Percentiles rank a stretch among this genome's conserved stretches.
phyloP scores from a whole-genome alignment of 2,797 vertebrate species.

The Bucorvus abyssinicus region DNA sequence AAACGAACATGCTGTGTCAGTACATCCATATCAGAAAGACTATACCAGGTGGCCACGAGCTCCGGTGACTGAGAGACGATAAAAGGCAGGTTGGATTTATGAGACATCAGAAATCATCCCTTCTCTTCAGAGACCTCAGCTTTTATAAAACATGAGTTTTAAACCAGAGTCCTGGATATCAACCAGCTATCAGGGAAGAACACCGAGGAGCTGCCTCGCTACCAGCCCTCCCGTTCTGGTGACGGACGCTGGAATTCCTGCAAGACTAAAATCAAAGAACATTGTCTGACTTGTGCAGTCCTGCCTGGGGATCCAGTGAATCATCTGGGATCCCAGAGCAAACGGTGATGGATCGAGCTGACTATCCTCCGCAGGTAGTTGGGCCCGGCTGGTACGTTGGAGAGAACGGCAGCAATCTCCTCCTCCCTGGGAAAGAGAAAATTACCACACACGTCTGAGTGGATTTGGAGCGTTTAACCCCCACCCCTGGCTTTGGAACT shows the following conservation, averaged over 20 bases:
- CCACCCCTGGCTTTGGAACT: not conserved
- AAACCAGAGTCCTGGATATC: not conserved
- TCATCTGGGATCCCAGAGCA: conserved; percentile 57
- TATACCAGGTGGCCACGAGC: not conserved
- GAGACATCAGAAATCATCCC: not conserved
- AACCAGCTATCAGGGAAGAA: not conserved
- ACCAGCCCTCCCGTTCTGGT: not conserved
- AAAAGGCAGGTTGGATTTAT: not conserved
- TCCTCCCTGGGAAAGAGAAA: conserved; percentile 69
- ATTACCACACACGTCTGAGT: not conserved
- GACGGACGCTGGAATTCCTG: not conserved
- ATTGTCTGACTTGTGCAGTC: not conserved
- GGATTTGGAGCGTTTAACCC: rapidly evolving
- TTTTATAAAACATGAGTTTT: not conserved
- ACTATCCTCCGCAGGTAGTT: conserved; percentile 75
- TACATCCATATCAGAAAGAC: not conserved
- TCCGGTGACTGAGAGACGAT: not conserved
- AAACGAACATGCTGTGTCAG: not conserved
- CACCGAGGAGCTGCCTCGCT: not conserved
- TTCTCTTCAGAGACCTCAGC: not conserved
- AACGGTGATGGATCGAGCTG: conserved; percentile 55
- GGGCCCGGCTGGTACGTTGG: conserved; percentile 63
- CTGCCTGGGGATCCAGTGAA: not conserved
- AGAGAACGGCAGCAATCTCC: conserved; percentile 67
- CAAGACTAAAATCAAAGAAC: not conserved